Conservation (phyloP, 2,888 invertebrate species). For the Cantharis rustica region DNA sequence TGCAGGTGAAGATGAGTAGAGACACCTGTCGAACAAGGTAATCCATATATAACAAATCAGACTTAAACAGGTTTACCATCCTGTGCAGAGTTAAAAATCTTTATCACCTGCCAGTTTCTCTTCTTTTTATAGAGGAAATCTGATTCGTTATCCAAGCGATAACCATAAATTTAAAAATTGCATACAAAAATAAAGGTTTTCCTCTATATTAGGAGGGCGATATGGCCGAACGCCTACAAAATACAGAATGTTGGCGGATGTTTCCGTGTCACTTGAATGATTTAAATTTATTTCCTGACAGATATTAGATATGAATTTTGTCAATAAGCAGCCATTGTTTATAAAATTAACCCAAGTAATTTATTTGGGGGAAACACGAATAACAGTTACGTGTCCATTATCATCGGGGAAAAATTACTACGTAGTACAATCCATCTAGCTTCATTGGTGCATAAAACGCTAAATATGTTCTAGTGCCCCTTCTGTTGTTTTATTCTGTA, state of each 20-base stretch:
- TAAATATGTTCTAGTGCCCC: too few species aligned
- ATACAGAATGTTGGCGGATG: constrained; percentile 5
- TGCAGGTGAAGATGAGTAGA: constrained; percentile 8
- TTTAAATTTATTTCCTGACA: constrained; percentile 3
- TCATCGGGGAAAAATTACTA: not conserved
- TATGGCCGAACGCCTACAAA: constrained; percentile 10
- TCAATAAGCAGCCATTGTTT: not conserved
- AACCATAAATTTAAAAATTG: constrained; percentile 3
- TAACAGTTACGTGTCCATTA: not conserved
- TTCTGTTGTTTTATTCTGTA: too few species aligned
- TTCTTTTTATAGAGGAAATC: constrained; percentile 13
- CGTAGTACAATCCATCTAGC: not conserved
- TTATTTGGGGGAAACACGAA: not conserved
- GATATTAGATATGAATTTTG: not conserved
- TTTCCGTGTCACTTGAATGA: constrained; percentile 10
- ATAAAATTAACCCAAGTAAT: not conserved
- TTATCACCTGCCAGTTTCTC: constrained; percentile 21
- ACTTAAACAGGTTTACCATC: constrained; percentile 18
- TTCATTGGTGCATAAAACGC: not conserved
- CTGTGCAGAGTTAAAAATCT: constrained; percentile 15
- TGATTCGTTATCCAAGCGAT: constrained; percentile 2
- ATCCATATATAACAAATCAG: constrained; percentile 1
- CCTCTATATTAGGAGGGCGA: not conserved
- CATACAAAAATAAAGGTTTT: not conserved
- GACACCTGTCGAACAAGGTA: constrained; percentile 13